Evolutionary conservation across 2,888 invertebrate species (phyloP).

Genomic region (Neoscelio sp.): DNA sequence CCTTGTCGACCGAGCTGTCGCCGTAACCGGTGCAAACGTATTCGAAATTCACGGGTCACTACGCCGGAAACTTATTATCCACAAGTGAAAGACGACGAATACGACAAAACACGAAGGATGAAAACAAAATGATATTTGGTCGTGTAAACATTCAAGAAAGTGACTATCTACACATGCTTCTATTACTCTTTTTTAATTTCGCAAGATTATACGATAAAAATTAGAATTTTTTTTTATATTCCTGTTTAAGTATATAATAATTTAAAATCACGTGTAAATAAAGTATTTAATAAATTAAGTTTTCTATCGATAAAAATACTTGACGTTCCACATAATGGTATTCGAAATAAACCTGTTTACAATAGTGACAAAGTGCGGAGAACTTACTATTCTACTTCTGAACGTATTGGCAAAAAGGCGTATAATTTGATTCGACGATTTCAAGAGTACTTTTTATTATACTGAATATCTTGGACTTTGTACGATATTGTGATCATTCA

Average conservation of each 20-base stretch:
- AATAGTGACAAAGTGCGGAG: neutral
- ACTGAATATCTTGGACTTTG: neutral
- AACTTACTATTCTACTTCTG: neutral
- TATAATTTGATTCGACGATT: constrained; percentile 3
- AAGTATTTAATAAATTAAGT: neutral
- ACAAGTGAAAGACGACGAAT: constrained; percentile 66
- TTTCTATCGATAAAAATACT: neutral
- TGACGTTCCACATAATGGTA: neutral
- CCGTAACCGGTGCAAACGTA: constrained; percentile 79
- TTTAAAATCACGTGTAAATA: no score
- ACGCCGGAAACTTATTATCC: constrained; percentile 78
- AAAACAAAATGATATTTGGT: constrained; percentile 57
- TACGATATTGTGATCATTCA: constrained; percentile 5
- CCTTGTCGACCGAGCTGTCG: constrained; percentile 81
- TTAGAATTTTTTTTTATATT: neutral
- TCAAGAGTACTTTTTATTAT: neutral
- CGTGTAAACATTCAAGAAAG: constrained; percentile 53
- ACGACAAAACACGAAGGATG: constrained; percentile 49
- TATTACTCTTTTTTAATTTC: neutral
- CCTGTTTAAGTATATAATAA: no score
- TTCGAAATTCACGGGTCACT: constrained; percentile 80
- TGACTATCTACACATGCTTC: constrained; percentile 4
- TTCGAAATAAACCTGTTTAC: neutral
- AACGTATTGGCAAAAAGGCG: neutral
- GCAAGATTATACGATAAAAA: no score